Conservation (phyloP, 2,797 vertebrate species). For the Arrhamphus sclerolepis region DNA sequence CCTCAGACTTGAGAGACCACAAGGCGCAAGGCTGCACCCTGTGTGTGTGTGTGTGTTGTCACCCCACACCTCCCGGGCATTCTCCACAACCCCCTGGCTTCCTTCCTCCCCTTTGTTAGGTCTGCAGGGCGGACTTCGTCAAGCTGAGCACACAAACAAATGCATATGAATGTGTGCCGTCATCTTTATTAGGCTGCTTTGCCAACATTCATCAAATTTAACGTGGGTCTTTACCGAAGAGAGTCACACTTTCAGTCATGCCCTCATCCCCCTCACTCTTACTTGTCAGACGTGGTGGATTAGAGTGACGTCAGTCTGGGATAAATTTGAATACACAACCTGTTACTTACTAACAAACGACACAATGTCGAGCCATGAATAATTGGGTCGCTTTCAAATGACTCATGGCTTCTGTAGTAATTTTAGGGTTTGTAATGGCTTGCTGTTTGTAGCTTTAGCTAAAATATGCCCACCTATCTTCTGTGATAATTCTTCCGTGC, state of each 20-base stretch:
- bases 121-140: conserved; percentile 76
- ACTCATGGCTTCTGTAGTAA: conserved; percentile 2
- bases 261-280: conserved; percentile 28
- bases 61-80: conserved; percentile 63
- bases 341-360: conserved; percentile 40
- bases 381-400: conserved; percentile 26
- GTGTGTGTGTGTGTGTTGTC: conserved; percentile 47
- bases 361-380: conserved; percentile 22
- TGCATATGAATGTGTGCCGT: conserved; percentile 83
- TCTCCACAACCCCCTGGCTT: conserved; percentile 70
- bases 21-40: conserved; percentile 63
- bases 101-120: conserved; percentile 84
- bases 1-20: conserved; percentile 64
- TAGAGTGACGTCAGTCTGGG: conserved; percentile 47
- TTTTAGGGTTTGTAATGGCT: conserved; percentile 20
- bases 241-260: conserved; percentile 58
- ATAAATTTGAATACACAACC: conserved; percentile 69
- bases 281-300: conserved; percentile 62
- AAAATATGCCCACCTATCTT: conserved; percentile 25
- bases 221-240: conserved; percentile 62
- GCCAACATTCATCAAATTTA: conserved; percentile 76
- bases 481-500: conserved; percentile 16
- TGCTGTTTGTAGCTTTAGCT: conserved; percentile 29
- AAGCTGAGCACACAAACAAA: conserved; percentile 84
- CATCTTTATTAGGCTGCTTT: conserved; percentile 78